A percentile compares a stretch with the other conserved stretches of the same genome.
phyloP scores from a whole-genome alignment of 2,113 vertebrate species.

The Stegastes partitus region DNA sequence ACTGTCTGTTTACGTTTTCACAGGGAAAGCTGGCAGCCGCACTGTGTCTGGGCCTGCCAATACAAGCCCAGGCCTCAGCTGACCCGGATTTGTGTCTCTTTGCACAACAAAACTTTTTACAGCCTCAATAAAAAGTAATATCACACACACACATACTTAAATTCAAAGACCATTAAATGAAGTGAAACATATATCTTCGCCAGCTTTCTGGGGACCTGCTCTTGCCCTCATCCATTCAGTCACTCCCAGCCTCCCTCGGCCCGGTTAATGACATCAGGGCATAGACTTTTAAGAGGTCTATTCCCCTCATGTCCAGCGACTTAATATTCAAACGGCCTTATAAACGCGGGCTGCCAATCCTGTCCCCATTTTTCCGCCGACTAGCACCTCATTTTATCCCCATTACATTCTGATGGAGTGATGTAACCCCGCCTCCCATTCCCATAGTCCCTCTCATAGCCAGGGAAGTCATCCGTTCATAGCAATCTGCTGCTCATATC shows the following conservation, averaged over 20 bases:
- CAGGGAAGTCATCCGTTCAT: conserved; percentile 38
- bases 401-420: conserved; percentile 63
- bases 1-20: conserved; percentile 74
- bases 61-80: conserved; percentile 65
- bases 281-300: conserved; percentile 62
- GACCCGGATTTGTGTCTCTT: conserved; percentile 73
- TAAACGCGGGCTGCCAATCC: conserved; percentile 62
- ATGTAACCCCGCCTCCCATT: conserved; percentile 39
- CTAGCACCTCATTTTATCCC: conserved; percentile 68
- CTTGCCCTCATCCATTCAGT: conserved; percentile 45
- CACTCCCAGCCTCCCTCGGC: conserved; percentile 30
- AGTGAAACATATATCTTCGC: conserved; percentile 63
- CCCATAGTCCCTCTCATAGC: conserved; percentile 39
- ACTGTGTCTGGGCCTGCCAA: conserved; percentile 60
- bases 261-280: conserved; percentile 68
- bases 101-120: conserved; percentile 65
- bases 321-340: conserved; percentile 72
- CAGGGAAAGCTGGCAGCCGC: conserved; percentile 67
- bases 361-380: conserved; percentile 56
- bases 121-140: conserved; percentile 65
- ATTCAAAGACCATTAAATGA: conserved; percentile 59
- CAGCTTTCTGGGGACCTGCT: conserved; percentile 44
- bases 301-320: conserved; percentile 57
- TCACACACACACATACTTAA: conserved; percentile 50
- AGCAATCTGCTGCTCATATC: conserved; percentile 41